Conservation (phyloP, 2,888 invertebrate genomes). For the Spialia ferax region DNA sequence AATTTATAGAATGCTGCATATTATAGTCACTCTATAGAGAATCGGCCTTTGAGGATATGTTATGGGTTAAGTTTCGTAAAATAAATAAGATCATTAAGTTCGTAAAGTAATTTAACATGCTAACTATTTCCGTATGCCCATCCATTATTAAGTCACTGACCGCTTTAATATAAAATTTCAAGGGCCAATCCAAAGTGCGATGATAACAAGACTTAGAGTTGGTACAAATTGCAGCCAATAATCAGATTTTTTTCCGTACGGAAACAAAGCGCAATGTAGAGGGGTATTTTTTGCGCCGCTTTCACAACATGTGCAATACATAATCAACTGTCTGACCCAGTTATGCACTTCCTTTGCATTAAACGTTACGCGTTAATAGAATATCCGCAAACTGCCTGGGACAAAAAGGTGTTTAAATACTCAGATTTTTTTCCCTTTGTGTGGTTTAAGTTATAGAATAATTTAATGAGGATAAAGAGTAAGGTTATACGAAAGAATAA, state of each 20-base stretch:
- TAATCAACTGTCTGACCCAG: slow-evolving; percentile 80
- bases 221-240: slow-evolving; percentile 85
- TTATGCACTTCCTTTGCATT: slow-evolving; percentile 82
- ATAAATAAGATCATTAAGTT: not conserved
- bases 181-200: slow-evolving; percentile 55
- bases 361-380: slow-evolving; percentile 73
- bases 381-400: slow-evolving; percentile 63
- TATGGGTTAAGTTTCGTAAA: not conserved
- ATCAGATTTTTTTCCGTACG: slow-evolving; percentile 71
- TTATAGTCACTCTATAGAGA: slow-evolving; percentile 52
- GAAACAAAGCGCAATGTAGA: slow-evolving; percentile 79
- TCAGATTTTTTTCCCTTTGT: not conserved
- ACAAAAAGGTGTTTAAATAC: slow-evolving; percentile 12
- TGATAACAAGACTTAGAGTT: slow-evolving; percentile 61
- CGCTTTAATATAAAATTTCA: slow-evolving; percentile 20
- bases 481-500: too few species aligned
- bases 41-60: slow-evolving; percentile 51
- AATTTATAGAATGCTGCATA: slow-evolving; percentile 71
- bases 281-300: slow-evolving; percentile 81
- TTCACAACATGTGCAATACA: slow-evolving; percentile 85
- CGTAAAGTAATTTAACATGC: not conserved
- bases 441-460: not conserved
- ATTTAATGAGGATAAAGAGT: slow-evolving; percentile 15
- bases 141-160: not conserved
- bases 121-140: not conserved